A percentile compares a stretch with the other conserved stretches of the same genome.
Conservation (phyloP, 1,140 invertebrate genomes). For the Bombus superbus region DNA sequence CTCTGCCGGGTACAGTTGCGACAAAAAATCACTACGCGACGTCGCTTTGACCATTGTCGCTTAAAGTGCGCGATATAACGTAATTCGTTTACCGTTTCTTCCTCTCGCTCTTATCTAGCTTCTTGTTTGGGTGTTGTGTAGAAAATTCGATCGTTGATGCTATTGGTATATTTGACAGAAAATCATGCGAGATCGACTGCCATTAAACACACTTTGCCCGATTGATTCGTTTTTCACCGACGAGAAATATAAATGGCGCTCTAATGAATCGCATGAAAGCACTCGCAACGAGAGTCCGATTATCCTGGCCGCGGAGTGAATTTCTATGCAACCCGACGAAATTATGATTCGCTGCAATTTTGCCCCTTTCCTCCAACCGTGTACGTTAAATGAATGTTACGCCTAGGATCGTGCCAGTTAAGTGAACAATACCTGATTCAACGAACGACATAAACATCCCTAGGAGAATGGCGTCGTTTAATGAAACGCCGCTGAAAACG, state of each 20-base stretch:
- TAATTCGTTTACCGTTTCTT: no score
- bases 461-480: conserved; percentile 2
- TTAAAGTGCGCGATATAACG: no score
- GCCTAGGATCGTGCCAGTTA: not conserved
- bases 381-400: not conserved
- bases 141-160: no score
- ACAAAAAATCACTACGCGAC: not conserved
- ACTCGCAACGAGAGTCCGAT: conserved; percentile 23
- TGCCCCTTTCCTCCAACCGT: no score
- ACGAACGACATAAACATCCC: conserved; percentile 33
- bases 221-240: not conserved
- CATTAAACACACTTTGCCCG: no score
- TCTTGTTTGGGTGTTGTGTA: no score
- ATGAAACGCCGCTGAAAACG: conserved; percentile 16
- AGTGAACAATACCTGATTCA: conserved; percentile 41
- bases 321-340: not conserved
- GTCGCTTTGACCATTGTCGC: not conserved
- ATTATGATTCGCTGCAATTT: conserved; percentile 27
- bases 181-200: no score
- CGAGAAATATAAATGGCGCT: conserved; percentile 27
- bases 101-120: no score
- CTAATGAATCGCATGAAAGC: conserved; percentile 31
- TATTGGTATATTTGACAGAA: no score
- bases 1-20: no score
- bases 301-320: not conserved